Evolutionary conservation across 2,888 invertebrate species (phyloP), one percentile per base, ranked within the genome.

Genomic region (Ischnus inquisitorius): DNA sequence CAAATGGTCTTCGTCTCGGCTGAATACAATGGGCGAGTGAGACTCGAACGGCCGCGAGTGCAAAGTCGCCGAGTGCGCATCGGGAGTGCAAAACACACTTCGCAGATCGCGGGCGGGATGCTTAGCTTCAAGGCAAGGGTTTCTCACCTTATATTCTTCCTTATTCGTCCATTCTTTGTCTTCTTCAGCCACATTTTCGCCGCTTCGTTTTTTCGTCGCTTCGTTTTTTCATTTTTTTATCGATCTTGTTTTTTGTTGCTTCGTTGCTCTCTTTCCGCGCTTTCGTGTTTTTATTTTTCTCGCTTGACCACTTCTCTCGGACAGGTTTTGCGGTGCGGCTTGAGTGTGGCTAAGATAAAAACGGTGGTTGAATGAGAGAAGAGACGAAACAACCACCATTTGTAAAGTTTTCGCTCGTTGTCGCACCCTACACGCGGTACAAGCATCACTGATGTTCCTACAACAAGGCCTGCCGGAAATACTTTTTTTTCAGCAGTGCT

Each of bases 11-110:
- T 69, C 62, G 46, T 64, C 80, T 74, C 72, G 69, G 74, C 77
- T 84, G 84, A 80, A 84, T 84, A 84, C 83, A 84, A 84, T 84
- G 83, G 80, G 22, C 83, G 77, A 72, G 65, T 83, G 79, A 71
- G 28, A 65, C 69, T 22, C 25, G 43, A 12, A 8, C 34, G 6
- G 4, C 8, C 34, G 34, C 34, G 34, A 34, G 34, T 34, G 5
- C 6, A 34, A 34, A 34, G 34, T 34, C 34, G 5, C 34, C 8
- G 8, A 34, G 34, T 8, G 34, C 34, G 34, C 5, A 34, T 34
- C 34, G 34, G 34, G 34, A 34, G 34, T 34, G 34, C 34, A 67
- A 83, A 80, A 80, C 64, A 83, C 72, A 84, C 77, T 62, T 68
- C 65, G 34, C 48, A 71, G 69, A 80, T 80, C 60, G 72, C 62